Evolutionary conservation across 2,888 invertebrate species (phyloP).

Genomic region (Tuta absoluta): DNA sequence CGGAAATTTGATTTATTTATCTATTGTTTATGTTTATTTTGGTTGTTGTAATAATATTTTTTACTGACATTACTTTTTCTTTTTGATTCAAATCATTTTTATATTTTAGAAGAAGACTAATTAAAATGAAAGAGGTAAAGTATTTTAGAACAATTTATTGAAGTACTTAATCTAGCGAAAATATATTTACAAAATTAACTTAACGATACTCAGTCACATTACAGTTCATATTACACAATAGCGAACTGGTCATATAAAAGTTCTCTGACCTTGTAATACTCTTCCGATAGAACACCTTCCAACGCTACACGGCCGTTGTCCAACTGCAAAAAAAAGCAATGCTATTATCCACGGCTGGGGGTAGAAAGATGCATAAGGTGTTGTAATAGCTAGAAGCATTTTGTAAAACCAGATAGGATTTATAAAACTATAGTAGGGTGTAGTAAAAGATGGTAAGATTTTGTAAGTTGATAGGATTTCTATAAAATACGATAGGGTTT

Average conservation of each 20-base stretch:
- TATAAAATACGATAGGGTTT: too few relatives aligned
- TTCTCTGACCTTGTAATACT: constrained; percentile 96
- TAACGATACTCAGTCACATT: background rate
- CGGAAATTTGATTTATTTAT: background rate
- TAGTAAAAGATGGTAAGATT: too few relatives aligned
- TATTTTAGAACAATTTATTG: background rate
- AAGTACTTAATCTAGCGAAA: background rate
- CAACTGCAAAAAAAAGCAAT: constrained; percentile 82
- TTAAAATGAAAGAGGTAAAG: background rate
- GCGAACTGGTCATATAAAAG: constrained; percentile 98
- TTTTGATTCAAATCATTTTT: background rate
- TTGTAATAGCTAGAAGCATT: too few relatives aligned
- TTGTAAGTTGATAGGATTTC: too few relatives aligned
- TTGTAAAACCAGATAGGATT: too few relatives aligned
- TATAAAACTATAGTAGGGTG: too few relatives aligned
- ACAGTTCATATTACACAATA: constrained; percentile 84
- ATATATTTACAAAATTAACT: constrained; percentile 27
- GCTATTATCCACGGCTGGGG: too few relatives aligned
- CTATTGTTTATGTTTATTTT: background rate
- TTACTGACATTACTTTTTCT: too few relatives aligned
- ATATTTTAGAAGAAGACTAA: too few relatives aligned
- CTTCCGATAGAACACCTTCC: constrained; percentile 96
- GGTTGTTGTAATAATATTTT: background rate
- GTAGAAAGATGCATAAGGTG: too few relatives aligned
- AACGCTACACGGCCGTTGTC: constrained; percentile 95